Evolutionary conservation across 2,797 vertebrate genomes (phyloP), one percentile per base, ranked within the genome.

Genomic region (Aphelocoma californica): DNA sequence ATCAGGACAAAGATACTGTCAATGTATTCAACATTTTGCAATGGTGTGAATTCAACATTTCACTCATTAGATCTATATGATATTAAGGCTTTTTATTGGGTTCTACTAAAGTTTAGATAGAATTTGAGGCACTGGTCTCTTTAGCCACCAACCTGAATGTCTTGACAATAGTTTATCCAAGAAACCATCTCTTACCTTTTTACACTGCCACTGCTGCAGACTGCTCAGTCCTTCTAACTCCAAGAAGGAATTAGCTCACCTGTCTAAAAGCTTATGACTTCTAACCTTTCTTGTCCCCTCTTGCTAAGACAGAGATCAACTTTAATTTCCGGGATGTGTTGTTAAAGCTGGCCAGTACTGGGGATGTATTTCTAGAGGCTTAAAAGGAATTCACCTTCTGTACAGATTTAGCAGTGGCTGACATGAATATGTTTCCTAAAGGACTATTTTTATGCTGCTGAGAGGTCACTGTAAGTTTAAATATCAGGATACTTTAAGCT

Each of bases 381-480:
- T 86, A 94, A 86, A 78, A 93, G 66, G 62, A 86, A 91, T 95
- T 86, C 66, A 91, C 66, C 80, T 86, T 69, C 80, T 92, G 80
- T 74, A 84, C 75, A 56, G 89, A 94, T 92, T 92, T 91, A 95
- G 88, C 51, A 84, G 66, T 29, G 88, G 44, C 56, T 94, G 90
- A 93, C 91, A 91, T n/a, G 62, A 96, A 77, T 83, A 74, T 56
- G 79, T 83, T 86, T 94, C 84, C 67, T 92, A 83, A 81, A 96
- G 60, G 65, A 88, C 77, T 70, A 83, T 88, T 93, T 96, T 95
- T 92, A 66, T 79, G 82, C 72, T 62, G 12, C 85, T 86, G 54
- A 74, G 92, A 90, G 89, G 82, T 96, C 85, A 91, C 26, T 75
- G 47, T 51, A 75, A 93, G 79, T 96, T 96, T 92, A 96, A 96